Percentiles rank a stretch among this genome's conserved stretches.
phyloP scores from a whole-genome alignment of 1,140 invertebrate species.

The Drosophila persimilis region DNA sequence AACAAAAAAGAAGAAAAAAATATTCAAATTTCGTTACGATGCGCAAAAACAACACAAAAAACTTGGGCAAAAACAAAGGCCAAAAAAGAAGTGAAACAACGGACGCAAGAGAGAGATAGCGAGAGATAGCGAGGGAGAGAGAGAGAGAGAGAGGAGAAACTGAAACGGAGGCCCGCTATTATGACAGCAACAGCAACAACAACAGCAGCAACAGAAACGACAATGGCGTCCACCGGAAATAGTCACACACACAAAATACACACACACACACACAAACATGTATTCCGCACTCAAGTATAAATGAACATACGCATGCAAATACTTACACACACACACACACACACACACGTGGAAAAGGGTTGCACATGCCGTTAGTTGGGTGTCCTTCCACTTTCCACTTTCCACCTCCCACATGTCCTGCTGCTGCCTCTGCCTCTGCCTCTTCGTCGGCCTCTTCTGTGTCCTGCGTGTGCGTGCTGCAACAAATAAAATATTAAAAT shows the following conservation, averaged over 20 bases:
- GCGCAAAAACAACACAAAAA: conserved; percentile 71
- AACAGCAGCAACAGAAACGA: conserved; percentile 53
- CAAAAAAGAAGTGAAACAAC: conserved; percentile 57
- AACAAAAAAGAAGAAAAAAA: conserved; percentile 49
- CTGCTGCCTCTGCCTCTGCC: too few relatives aligned
- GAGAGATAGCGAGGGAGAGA: neutral
- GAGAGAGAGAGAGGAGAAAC: conserved; percentile 2
- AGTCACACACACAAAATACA: conserved; percentile 56
- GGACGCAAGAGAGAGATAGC: conserved; percentile 29
- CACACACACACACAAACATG: conserved; percentile 22
- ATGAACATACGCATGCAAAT: conserved; percentile 35
- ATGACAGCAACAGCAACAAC: conserved; percentile 15
- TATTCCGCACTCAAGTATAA: conserved; percentile 13
- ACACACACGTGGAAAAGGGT: conserved; percentile 59
- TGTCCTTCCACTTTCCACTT: conserved; percentile 23
- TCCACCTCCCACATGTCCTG: neutral
- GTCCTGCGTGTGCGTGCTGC: conserved; percentile 69
- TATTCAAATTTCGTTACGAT: conserved; percentile 80
- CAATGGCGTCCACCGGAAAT: conserved; percentile 78
- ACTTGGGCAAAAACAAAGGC: conserved; percentile 68
- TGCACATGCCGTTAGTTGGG: conserved; percentile 72
- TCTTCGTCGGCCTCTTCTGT: neutral
- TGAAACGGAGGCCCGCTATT: conserved; percentile 28
- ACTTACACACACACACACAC: conserved; percentile 31
- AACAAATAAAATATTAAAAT: conserved; percentile 82